Base-by-base conservation (phyloP, 2,797 vertebrate genomes). In the Nasua narica region DNA sequence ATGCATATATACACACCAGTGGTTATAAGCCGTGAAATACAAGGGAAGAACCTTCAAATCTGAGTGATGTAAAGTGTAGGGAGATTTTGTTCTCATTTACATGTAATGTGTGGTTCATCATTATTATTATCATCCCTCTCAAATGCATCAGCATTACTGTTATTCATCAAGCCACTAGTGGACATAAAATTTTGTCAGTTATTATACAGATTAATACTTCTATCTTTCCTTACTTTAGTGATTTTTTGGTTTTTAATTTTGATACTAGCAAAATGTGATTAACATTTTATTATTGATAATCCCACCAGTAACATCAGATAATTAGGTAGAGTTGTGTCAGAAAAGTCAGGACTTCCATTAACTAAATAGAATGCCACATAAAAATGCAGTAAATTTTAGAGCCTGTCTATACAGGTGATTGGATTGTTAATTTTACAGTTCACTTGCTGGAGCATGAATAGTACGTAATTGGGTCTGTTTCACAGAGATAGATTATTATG, bases 371-470 rank as follows among this genome's bases (percentile, higher is more conserved):
- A 52, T 84, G 15, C 1, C 48, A 81, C 43, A 78, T 85, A 74
- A 95, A 97, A 83, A 70, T 60, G 67, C 84, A 90, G 81, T 85
- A 52, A 60, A 91, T 85, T 82, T 81, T 81, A 86, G 46, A 91
- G 25, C 21, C 82, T 85, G 29, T 93, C 67, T 92, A 16, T 70
- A 37, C 2, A 72, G 86, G 40, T 83, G 87, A 88, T 78, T 83
- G n/a, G 29, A 92, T 79, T 91, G 83, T 81, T 96, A 94, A 96
- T 97, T 96, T 96, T 91, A 79, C 6, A 93, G 56, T 37, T 96
- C 58, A 94, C 46, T 96, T 94, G 18, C 14, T 72, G 62, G 69
- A 97, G 46, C 72, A 62, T 15, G 37, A 54, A 84, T 43, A 90
- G 35, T 46, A 48, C 32, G 7, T 74, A 96, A 83, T 72, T 95